Conservation (phyloP, 2,113 vertebrate genomes). For the Pionites leucogaster region DNA sequence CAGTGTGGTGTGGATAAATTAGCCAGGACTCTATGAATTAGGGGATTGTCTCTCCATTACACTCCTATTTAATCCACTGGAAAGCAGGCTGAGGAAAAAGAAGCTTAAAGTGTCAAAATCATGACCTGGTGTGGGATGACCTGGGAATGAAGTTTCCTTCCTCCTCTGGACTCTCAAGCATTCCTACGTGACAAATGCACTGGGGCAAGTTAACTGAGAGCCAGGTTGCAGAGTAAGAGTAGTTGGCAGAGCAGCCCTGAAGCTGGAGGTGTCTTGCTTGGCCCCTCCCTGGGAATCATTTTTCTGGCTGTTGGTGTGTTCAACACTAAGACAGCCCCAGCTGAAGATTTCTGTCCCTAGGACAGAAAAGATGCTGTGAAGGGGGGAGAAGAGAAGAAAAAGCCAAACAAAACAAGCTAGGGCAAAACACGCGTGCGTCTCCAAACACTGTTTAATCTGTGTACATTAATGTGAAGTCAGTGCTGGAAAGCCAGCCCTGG, state of each 20-base stretch:
- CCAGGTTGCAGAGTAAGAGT: background rate
- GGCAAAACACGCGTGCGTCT: constrained; percentile 5
- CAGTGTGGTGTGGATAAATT: constrained; percentile 71
- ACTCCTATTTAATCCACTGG: constrained; percentile 56
- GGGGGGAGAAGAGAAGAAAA: background rate
- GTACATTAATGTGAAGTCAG: constrained; percentile 20
- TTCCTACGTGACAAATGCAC: background rate
- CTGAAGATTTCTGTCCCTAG: background rate
- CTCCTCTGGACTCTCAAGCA: background rate
- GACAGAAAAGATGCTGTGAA: background rate
- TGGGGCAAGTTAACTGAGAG: constrained; percentile 14
- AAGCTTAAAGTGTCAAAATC: constrained; percentile 59
- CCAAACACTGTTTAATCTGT: constrained; percentile 22
- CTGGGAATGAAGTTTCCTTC: constrained; percentile 34
- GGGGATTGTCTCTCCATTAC: constrained; percentile 59
- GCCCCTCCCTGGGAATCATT: background rate
- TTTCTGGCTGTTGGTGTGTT: background rate
- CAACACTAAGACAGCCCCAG: background rate
- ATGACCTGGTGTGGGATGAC: constrained; percentile 53
- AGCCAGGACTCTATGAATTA: constrained; percentile 70
- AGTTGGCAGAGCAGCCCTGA: background rate
- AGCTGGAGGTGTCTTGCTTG: background rate
- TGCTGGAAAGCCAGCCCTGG: constrained; percentile 24
- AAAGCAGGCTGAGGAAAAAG: constrained; percentile 49
- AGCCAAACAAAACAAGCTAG: constrained; percentile 25